Evolutionary conservation across 2,797 vertebrate genomes (phyloP), one percentile per base, ranked within the genome.

Genomic region (Harpagifer antarcticus): DNA sequence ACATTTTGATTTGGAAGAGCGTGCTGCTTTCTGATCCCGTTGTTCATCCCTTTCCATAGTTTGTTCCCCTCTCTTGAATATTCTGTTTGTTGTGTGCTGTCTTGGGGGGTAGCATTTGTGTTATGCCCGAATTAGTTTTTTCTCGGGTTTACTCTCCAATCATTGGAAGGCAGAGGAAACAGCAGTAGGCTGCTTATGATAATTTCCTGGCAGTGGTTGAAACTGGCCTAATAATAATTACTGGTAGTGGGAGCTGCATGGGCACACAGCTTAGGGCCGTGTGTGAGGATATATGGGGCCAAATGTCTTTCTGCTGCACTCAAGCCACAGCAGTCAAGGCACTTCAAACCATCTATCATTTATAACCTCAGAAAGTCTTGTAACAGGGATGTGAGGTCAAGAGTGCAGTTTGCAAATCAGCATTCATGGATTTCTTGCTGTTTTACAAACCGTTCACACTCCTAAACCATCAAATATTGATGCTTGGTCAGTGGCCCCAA

Each of bases 1-100:
- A 89, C 87, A 92, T 91, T 93, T 88, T 87, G 83, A 93, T 92
- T 92, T 78, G 82, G 79, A 56, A 71, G 73, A 78, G 71, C 45
- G 37, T n/a, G 50, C 53, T 69, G 79, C 71, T 84, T 87, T 84
- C 81, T 85, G 80, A 27, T 27, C 27, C 27, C 27, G 27, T 4
- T 54, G 11, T n/a, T 1, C 31, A 74, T 84, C 77, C 77, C 64
- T 62, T 76, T 78, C 77, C 65, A 68, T 86, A 64, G 60, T 73
- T 86, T 85, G 53, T 54, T 78, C 67, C 74, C 63, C 83, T 82
- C 71, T 82, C 71, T 81, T 78, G 83, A 91, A 91, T 90, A 92
- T 91, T 91, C 83, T 43, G 77, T 91, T 87, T 91, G 88, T 88
- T 88, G 73, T 78, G 53, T 61, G 50, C 76, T 83, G 63, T 88